phyloP scores from a whole-genome alignment of 2,888 invertebrate genomes.

The Ernsta delagoae region DNA sequence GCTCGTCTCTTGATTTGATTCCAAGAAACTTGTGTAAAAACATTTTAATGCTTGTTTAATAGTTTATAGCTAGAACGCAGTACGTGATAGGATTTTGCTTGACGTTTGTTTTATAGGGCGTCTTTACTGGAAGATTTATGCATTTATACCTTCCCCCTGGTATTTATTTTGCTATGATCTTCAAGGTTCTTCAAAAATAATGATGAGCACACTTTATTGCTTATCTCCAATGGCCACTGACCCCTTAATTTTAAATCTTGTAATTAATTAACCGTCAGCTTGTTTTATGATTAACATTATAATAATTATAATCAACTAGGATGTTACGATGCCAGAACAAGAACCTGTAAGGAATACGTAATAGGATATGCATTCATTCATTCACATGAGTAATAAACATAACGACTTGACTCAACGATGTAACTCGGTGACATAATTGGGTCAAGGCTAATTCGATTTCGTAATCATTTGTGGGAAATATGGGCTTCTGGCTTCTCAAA shows the following conservation, averaged over 20 bases:
- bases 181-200: not conserved
- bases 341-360: constrained; percentile 29
- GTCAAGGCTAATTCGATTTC: constrained; percentile 48
- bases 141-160: too few relatives aligned
- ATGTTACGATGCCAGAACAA: constrained; percentile 8
- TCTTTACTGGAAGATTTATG: not conserved
- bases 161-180: not conserved
- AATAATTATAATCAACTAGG: constrained; percentile 16
- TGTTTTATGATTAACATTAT: not conserved
- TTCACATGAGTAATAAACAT: constrained; percentile 31
- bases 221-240: too few relatives aligned
- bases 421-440: constrained; percentile 45
- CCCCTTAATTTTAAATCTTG: not conserved
- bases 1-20: constrained; percentile 3
- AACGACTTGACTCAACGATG: constrained; percentile 38
- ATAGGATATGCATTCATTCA: constrained; percentile 17
- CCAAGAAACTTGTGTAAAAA: constrained; percentile 9
- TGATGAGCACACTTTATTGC: too few relatives aligned
- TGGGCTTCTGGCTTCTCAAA: not conserved
- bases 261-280: too few relatives aligned
- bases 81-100: not conserved
- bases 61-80: not conserved
- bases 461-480: constrained; percentile 28
- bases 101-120: not conserved
- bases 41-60: not conserved